Conservation (phyloP, 2,113 vertebrate genomes). For the Misgurnus anguillicaudatus region DNA sequence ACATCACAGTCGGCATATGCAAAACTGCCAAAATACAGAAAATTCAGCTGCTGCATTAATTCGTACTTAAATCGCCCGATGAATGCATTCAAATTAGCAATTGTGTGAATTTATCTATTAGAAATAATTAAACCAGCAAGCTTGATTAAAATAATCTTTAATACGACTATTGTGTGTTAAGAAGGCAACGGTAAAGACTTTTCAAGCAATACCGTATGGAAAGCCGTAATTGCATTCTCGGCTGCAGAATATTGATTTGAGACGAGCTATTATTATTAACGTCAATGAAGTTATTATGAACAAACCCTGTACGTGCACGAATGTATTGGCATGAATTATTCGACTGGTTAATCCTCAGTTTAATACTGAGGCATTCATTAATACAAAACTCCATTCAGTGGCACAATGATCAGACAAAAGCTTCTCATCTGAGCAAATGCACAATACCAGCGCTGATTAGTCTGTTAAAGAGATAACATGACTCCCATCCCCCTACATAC, state of each 20-base stretch:
- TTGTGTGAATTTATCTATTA: not conserved
- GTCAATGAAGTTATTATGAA: constrained; percentile 56
- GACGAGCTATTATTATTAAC: constrained; percentile 16
- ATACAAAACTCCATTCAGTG: constrained; percentile 15
- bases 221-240: not conserved
- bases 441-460: constrained; percentile 43
- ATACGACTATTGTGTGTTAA: not conserved
- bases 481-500: constrained; percentile 22
- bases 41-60: not conserved
- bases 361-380: not conserved
- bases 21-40: not conserved
- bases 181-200: not conserved
- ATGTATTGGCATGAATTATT: constrained; percentile 33
- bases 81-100: constrained; percentile 12
- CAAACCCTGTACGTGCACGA: not conserved
- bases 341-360: constrained; percentile 29
- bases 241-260: constrained; percentile 2
- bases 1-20: not conserved
- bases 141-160: constrained; percentile 6
- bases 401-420: constrained; percentile 42
- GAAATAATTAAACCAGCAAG: constrained; percentile 9
- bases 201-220: not conserved
- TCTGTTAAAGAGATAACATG: constrained; percentile 41
- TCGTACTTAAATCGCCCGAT: not conserved
- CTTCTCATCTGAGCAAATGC: constrained; percentile 28